Evolutionary conservation across 2,888 invertebrate genomes (phyloP).

Genomic region (Acleris cristana): DNA sequence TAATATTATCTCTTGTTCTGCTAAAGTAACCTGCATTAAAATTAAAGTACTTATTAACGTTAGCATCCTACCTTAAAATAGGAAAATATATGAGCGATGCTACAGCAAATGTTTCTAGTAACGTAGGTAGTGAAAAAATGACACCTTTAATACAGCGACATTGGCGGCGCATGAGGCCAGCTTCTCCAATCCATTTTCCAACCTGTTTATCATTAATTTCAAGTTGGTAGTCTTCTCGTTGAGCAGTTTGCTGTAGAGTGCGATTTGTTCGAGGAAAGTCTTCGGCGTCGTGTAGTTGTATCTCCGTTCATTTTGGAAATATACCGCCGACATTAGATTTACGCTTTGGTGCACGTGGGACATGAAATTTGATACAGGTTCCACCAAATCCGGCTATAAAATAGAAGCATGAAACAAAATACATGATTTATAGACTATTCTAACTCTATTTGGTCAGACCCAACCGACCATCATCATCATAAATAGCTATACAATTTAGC

Average conservation of each 20-base stretch:
- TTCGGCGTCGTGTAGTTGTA: slow-evolving; percentile 99
- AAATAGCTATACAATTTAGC: too few relatives aligned
- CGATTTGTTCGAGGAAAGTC: slow-evolving; percentile 96
- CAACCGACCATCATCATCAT: too few relatives aligned
- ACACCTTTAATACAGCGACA: slow-evolving; percentile 91
- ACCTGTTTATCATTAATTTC: slow-evolving; percentile 88
- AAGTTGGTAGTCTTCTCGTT: slow-evolving; percentile 87
- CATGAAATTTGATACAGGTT: slow-evolving; percentile 93
- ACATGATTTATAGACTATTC: background rate
- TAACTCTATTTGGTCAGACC: background rate
- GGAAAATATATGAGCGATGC: too few relatives aligned
- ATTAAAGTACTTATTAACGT: too few relatives aligned
- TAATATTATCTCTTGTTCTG: slow-evolving; percentile 91
- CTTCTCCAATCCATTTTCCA: slow-evolving; percentile 95
- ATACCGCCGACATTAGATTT: slow-evolving; percentile 91
- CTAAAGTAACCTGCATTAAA: slow-evolving; percentile 74
- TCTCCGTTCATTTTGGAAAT: slow-evolving; percentile 92
- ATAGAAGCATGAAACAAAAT: background rate
- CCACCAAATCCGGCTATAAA: slow-evolving; percentile 81
- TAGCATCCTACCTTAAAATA: too few relatives aligned
- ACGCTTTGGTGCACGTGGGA: slow-evolving; percentile 95
- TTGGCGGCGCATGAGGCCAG: slow-evolving; percentile 93
- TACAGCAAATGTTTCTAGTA: too few relatives aligned
- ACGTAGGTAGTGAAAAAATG: too few relatives aligned
- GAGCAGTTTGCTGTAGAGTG: slow-evolving; percentile 89